Percentiles rank a stretch among this genome's conserved stretches.
Evolutionary conservation across 2,888 invertebrate genomes (phyloP).

Genomic region (Tenthredo notha): DNA sequence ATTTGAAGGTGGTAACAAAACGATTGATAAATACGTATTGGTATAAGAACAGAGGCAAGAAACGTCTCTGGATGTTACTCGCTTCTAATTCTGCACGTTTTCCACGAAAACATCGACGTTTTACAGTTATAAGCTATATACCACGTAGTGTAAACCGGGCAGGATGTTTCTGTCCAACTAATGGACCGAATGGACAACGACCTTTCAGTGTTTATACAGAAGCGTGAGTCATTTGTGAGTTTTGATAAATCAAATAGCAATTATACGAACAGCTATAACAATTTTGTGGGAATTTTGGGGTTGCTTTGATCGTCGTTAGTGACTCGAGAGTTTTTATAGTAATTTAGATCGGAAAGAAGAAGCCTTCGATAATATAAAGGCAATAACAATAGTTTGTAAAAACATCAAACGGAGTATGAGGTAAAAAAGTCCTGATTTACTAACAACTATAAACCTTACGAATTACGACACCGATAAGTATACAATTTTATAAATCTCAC

Average conservation of each 20-base stretch:
- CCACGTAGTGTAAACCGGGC: not conserved
- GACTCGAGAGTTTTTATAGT: not conserved
- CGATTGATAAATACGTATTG: constrained; percentile 6
- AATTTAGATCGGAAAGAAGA: not conserved
- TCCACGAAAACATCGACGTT: constrained; percentile 41
- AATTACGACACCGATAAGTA: not conserved
- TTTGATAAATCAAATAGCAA: constrained; percentile 11
- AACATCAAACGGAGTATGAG: not conserved
- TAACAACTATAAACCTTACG: not conserved
- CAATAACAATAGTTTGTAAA: not conserved
- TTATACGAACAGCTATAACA: not conserved
- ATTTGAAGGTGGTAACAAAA: not conserved
- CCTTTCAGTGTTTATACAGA: not conserved
- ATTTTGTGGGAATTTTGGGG: not conserved
- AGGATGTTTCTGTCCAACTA: constrained; percentile 29
- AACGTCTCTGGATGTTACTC: constrained; percentile 2
- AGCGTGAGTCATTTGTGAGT: not conserved
- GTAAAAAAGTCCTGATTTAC: not conserved
- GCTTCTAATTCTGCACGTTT: constrained; percentile 32
- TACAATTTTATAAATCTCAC: not conserved
- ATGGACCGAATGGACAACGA: constrained; percentile 38
- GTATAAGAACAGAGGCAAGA: not conserved
- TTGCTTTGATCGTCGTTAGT: not conserved
- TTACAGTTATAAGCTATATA: constrained; percentile 41
- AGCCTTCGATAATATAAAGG: not conserved